These are phyloP conservation scores for Sipha maydis DNA, from an alignment of 2,888 invertebrate genomes.

Conservation along the genomic window DNA sequence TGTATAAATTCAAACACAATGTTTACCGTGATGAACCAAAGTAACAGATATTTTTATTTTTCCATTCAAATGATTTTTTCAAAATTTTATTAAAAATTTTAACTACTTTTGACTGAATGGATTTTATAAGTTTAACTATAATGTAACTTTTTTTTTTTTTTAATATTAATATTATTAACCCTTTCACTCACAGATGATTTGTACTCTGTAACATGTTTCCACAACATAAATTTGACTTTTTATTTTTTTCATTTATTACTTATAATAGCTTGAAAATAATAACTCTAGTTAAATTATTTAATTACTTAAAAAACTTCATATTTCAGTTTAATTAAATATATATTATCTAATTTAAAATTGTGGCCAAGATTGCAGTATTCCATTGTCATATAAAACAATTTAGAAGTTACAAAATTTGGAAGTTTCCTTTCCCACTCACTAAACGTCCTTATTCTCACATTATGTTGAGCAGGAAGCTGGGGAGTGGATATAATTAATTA, in stretches of 20 bases:
- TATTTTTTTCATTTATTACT: too few relatives aligned
- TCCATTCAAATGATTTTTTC: background rate
- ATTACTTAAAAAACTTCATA: too few relatives aligned
- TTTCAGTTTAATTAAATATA: too few relatives aligned
- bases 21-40: conserved; percentile 5
- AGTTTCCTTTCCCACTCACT: conserved; percentile 16
- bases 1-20: conserved; percentile 37
- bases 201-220: too few relatives aligned
- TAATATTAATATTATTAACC: background rate
- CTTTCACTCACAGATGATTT: too few relatives aligned
- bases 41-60: conserved; percentile 37
- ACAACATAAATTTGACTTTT: too few relatives aligned
- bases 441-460: conserved; percentile 13
- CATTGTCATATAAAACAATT: background rate
- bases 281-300: too few relatives aligned
- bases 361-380: conserved; percentile 11
- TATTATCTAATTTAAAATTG: background rate
- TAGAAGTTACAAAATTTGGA: conserved; percentile 28
- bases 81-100: conserved; percentile 17
- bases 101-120: conserved; percentile 1
- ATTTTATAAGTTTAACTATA: background rate
- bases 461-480: conserved; percentile 13
- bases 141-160: background rate
- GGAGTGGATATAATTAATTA: background rate
- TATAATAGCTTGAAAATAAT: too few relatives aligned